phyloP scores from a whole-genome alignment of 2,113 vertebrate genomes.

The Corydoras maculifer region DNA sequence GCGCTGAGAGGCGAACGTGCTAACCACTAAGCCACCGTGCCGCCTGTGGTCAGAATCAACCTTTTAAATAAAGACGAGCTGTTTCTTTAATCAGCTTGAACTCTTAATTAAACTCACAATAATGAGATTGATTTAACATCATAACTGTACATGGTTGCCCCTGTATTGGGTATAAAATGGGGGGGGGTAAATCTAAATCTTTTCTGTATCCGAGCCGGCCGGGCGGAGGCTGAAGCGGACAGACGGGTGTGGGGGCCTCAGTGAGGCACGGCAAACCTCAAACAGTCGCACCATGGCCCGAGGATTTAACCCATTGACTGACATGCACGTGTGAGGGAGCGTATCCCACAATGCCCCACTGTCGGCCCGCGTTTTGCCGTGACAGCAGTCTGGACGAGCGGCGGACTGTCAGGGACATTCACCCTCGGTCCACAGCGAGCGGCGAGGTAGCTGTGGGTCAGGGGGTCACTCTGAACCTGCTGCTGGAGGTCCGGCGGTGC shows the following conservation, averaged over 20 bases:
- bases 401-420: constrained; percentile 24
- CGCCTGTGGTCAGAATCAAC: no score
- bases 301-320: constrained; percentile 19
- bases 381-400: constrained; percentile 4
- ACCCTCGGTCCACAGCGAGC: not conserved
- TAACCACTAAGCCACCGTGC: no score
- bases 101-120: no score
- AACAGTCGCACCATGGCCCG: constrained; percentile 33
- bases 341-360: not conserved
- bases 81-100: no score
- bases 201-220: not conserved
- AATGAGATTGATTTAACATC: no score
- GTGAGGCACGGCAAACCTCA: constrained; percentile 32
- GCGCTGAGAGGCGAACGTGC: no score
- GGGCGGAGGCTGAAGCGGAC: constrained; percentile 5
- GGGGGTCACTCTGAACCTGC: not conserved
- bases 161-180: not conserved
- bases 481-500: not conserved
- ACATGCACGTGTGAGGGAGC: constrained; percentile 23
- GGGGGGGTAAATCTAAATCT: not conserved
- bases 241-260: constrained; percentile 24
- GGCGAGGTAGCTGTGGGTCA: not conserved
- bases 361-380: constrained; percentile 21
- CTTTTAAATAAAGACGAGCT: no score
- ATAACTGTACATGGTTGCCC: no score